Evolutionary conservation across 2,888 invertebrate genomes (phyloP), one percentile per base, ranked within the genome.

Genomic region (Lottia gigantea): DNA sequence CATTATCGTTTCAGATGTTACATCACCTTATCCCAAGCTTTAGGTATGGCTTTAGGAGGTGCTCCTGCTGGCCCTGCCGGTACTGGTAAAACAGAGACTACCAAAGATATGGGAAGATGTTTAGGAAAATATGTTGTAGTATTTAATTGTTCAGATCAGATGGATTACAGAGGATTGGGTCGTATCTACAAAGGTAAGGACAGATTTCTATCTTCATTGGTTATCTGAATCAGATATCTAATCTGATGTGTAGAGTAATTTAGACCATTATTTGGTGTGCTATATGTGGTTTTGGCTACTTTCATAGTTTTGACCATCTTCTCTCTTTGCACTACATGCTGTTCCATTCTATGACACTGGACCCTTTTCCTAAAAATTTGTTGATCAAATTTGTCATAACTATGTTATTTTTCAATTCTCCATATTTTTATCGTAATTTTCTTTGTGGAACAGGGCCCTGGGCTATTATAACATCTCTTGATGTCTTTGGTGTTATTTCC

Each of bases 21-120:
- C 89, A 98, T 98, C 82, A 98, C 98, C 0, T 90, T 98, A 70
- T 95, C 97, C 0, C 98, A 98, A 90, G 97, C 98, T 0, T 89
- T 98, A 74, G 94, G 95, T 0, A 95, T 97, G 93, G 95, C 96
- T 77, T 95, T 97, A 94, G 98, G 97, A 19, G 97, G 97, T 0
- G 89, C 89, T 67, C 97, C 97, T 0, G 96, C 97, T 80, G 97
- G 98, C 0, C 97, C 97, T 1, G 97, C 97, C 0, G 97, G 97
- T n/a, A 98, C 97, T 0, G 98, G 98, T 8, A 98, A 98, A 90
- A 98, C 98, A 0, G 98, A 98, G 90, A 97, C 97, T 0, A 95
- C 95, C 0, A 98, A 98, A 89, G 98, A 98, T 88, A 98, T 98
- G 97, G 97, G 97, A 61, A 95, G 97, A 89, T 97, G 97, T 25